Conservation (phyloP, 2,113 vertebrate species). For the Mesembrinibis cayennensis region DNA sequence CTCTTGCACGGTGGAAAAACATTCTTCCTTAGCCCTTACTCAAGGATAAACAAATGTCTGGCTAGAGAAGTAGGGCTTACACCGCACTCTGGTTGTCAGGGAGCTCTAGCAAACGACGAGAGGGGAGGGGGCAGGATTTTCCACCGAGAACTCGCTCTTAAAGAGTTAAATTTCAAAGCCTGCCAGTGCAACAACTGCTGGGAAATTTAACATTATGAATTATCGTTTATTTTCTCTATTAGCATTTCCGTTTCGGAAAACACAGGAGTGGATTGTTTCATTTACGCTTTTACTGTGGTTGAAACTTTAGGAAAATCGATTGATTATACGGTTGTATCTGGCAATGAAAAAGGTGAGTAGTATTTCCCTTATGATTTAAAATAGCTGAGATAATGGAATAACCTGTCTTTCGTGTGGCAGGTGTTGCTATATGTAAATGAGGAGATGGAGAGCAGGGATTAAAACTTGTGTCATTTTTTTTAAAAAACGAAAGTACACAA, state of each 20-base stretch:
- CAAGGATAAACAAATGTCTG: background rate
- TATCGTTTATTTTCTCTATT: background rate
- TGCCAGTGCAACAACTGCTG: background rate
- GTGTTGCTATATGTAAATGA: background rate
- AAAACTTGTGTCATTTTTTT: background rate
- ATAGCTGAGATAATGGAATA: background rate
- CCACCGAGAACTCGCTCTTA: background rate
- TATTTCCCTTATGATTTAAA: background rate
- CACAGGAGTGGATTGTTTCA: conserved; percentile 12
- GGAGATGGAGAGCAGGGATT: background rate
- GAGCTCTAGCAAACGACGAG: background rate
- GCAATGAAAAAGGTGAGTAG: conserved; percentile 64
- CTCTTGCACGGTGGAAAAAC: background rate
- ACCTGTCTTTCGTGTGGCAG: background rate
- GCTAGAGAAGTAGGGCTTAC: background rate
- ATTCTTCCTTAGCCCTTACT: background rate
- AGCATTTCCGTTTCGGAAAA: conserved; percentile 30
- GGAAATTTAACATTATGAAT: background rate
- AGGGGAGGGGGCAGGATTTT: background rate
- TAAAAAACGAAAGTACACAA: background rate
- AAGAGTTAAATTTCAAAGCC: background rate
- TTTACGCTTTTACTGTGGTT: conserved; percentile 24
- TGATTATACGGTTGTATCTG: conserved; percentile 44
- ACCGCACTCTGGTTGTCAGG: background rate
- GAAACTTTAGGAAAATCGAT: background rate